A percentile compares a stretch with the other conserved stretches of the same genome.
phyloP scores from a whole-genome alignment of 2,888 invertebrate species.

The Ennomos erosarius region DNA sequence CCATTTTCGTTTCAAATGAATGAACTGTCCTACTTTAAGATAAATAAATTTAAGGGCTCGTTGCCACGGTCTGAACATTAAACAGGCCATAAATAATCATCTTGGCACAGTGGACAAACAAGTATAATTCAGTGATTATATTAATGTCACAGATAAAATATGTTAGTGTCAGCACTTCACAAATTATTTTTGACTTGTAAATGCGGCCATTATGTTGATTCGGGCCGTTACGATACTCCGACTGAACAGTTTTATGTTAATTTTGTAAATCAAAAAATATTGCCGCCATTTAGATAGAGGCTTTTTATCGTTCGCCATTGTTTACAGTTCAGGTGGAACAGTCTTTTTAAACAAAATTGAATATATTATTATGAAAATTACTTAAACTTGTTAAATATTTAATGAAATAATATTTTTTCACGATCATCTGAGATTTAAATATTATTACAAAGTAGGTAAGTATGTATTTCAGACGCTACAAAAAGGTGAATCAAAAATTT shows the following conservation, averaged over 20 bases:
- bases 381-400: too few relatives aligned
- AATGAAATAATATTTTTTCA: too few relatives aligned
- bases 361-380: too few relatives aligned
- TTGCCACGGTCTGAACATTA: background rate
- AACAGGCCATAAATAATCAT: background rate
- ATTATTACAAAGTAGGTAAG: too few relatives aligned
- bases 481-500: too few relatives aligned
- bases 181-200: constrained; percentile 48
- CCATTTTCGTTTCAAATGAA: too few relatives aligned
- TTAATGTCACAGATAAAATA: constrained; percentile 39
- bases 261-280: constrained; percentile 52
- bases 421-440: too few relatives aligned
- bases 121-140: constrained; percentile 35
- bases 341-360: too few relatives aligned
- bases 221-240: constrained; percentile 42
- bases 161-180: constrained; percentile 40
- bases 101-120: constrained; percentile 24
- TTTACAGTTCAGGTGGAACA: constrained; percentile 22
- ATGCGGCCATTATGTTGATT: constrained; percentile 46
- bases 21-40: too few relatives aligned
- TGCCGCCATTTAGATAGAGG: constrained; percentile 41
- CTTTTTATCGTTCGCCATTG: constrained; percentile 41
- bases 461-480: too few relatives aligned
- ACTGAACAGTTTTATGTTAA: constrained; percentile 46
- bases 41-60: background rate